Evolutionary conservation across 2,888 invertebrate species (phyloP), one percentile per base, ranked within the genome.

Genomic region (Vandiemenella viatica): DNA sequence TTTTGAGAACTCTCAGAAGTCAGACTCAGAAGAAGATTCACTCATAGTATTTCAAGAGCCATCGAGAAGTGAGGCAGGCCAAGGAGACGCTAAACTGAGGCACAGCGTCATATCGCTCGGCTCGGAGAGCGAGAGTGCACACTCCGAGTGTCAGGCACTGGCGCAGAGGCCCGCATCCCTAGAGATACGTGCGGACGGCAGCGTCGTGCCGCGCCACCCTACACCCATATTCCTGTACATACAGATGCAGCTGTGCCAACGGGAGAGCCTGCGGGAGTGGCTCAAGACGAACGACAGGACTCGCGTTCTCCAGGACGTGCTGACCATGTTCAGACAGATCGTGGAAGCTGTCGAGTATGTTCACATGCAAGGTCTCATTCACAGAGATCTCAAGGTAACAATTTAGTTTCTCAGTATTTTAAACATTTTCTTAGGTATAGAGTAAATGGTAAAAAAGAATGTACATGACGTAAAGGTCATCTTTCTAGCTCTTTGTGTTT

Each of bases 281-380:
- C 70, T 97, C 32, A 68, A 74, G 46, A 69, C 72, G 16, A 77
- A 81, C 59, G 59, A 60, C 5, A 53, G 55, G 13, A 49, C 56
- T 19, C 61, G 69, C 42, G 60, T 68, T 55, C 53, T 54, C 32
- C 50, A 50, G 1, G 64, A 73, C 61, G 73, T 83, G 45, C 70
- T 81, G 47, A 69, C 73, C 26, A 79, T 90, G 52, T 93, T 93
- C 68, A 75, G 79, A 55, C 95, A 98, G 67, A 92, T 97, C 60
- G 81, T 93, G 1, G 79, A 84, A 50, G 97, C 96, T 1, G 93
- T 98, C 3, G 88, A 91, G 56, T 98, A 97, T 69, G 89, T 98
- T 0, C 97, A 98, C 67, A 67, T 81, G 0, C 83, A 84, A 55
- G 90, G 90, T 0, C 75, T 96, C 0, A 97, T 98, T 64, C 98